phyloP scores from a whole-genome alignment of 2,797 vertebrate species.

The Melanotaenia boesemani region DNA sequence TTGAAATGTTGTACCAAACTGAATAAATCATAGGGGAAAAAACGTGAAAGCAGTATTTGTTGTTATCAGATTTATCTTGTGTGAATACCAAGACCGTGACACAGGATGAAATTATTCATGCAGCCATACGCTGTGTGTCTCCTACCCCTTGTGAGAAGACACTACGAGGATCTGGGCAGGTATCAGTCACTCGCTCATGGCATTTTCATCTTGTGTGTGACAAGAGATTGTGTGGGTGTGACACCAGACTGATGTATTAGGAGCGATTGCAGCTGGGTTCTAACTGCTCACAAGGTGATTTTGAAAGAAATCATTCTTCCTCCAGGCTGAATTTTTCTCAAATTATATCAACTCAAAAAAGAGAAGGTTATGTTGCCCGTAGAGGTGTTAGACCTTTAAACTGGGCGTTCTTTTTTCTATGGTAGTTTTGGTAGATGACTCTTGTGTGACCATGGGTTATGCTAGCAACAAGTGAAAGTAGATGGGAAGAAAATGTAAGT shows the following conservation, averaged over 20 bases:
- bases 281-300: slow-evolving; percentile 55
- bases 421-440: slow-evolving; percentile 12
- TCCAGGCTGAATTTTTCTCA: slow-evolving; percentile 41
- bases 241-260: slow-evolving; percentile 67
- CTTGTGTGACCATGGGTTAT: slow-evolving; percentile 19
- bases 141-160: slow-evolving; percentile 18
- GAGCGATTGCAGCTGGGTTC: slow-evolving; percentile 50
- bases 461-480: slow-evolving; percentile 26
- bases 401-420: slow-evolving; percentile 14
- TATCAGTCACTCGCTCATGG: slow-evolving; percentile 70
- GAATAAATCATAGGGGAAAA: slow-evolving; percentile 63
- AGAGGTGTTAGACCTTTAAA: slow-evolving; percentile 48
- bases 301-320: slow-evolving; percentile 55
- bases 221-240: slow-evolving; percentile 69
- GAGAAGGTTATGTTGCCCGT: slow-evolving; percentile 46
- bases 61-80: slow-evolving; percentile 66
- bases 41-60: slow-evolving; percentile 48
- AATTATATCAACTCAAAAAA: slow-evolving; percentile 43
- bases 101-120: slow-evolving; percentile 64
- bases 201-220: slow-evolving; percentile 75
- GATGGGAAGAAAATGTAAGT: slow-evolving; percentile 3
- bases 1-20: slow-evolving; percentile 36
- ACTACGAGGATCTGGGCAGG: slow-evolving; percentile 51
- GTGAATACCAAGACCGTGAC: slow-evolving; percentile 55
- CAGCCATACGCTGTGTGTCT: slow-evolving; percentile 25